phyloP scores from a whole-genome alignment of 2,888 invertebrate genomes.

The Trachelus tabidus region DNA sequence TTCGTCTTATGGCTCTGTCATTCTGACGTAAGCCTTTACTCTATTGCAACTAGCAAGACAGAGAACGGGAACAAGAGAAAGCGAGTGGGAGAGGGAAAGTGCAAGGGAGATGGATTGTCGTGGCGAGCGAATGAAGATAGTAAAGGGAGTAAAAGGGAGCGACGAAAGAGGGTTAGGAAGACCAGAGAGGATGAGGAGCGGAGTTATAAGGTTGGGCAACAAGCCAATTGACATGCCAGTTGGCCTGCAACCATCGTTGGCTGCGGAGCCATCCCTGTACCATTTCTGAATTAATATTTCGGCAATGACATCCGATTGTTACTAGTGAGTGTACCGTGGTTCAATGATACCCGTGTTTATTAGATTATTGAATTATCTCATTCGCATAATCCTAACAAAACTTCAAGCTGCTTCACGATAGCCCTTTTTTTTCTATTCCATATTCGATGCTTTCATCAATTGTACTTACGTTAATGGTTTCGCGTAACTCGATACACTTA shows the following conservation, averaged over 20 bases:
- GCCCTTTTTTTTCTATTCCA: too few species aligned
- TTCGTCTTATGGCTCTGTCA: constrained; percentile 32
- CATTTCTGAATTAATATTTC: constrained; percentile 46
- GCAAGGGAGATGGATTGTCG: too few species aligned
- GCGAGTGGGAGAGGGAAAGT: too few species aligned
- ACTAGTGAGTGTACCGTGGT: constrained; percentile 50
- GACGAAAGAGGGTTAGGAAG: constrained; percentile 36
- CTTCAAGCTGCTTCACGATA: too few species aligned
- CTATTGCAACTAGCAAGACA: too few species aligned
- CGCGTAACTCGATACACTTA: too few species aligned
- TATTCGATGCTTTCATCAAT: too few species aligned
- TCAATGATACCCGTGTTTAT: neutral
- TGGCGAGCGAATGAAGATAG: constrained; percentile 1
- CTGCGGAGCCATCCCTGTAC: constrained; percentile 49
- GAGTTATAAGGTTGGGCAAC: constrained; percentile 66
- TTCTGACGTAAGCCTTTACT: constrained; percentile 46
- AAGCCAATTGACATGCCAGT: constrained; percentile 66
- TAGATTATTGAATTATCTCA: too few species aligned
- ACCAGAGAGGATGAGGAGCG: constrained; percentile 25
- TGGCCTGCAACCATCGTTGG: constrained; percentile 60
- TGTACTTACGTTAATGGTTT: too few species aligned
- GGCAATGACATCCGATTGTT: constrained; percentile 54
- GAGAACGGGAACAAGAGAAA: too few species aligned
- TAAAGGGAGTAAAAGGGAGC: constrained; percentile 15
- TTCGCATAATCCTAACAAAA: too few species aligned